phyloP scores from a whole-genome alignment of 1,140 invertebrate genomes.

The Drosophila mojavensis region DNA sequence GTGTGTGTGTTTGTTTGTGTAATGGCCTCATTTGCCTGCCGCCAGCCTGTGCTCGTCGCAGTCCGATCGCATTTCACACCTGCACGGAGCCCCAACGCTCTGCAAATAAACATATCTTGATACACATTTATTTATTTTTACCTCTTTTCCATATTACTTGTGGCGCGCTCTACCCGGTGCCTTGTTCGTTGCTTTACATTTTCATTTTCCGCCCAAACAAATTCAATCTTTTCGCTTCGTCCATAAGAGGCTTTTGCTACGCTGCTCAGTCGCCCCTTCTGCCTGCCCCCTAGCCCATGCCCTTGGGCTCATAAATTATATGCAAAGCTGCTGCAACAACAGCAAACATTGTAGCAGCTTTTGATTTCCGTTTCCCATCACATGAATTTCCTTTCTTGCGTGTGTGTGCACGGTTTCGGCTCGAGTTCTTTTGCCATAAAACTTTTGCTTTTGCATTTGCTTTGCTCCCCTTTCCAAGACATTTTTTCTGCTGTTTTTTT shows the following conservation, averaged over 20 bases:
- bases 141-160: slow-evolving; percentile 48
- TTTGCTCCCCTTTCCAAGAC: slow-evolving; percentile 23
- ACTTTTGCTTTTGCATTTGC: slow-evolving; percentile 66
- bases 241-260: slow-evolving; percentile 75
- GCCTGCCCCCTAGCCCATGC: slow-evolving; percentile 13
- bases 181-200: slow-evolving; percentile 35
- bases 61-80: slow-evolving; percentile 74
- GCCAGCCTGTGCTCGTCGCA: slow-evolving; percentile 24
- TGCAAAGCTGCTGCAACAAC: slow-evolving; percentile 59
- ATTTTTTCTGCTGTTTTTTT: slow-evolving; percentile 46
- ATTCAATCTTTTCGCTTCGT: slow-evolving; percentile 59
- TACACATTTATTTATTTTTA: slow-evolving; percentile 51
- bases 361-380: slow-evolving; percentile 83
- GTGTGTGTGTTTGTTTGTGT: slow-evolving; percentile 22
- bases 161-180: background rate
- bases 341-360: slow-evolving; percentile 70
- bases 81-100: slow-evolving; percentile 46
- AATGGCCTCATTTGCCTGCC: slow-evolving; percentile 45
- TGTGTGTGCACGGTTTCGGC: slow-evolving; percentile 60
- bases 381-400: slow-evolving; percentile 73
- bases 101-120: slow-evolving; percentile 57
- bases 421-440: slow-evolving; percentile 57
- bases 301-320: slow-evolving; percentile 72
- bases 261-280: slow-evolving; percentile 31
- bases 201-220: slow-evolving; percentile 69